Percentiles rank a stretch among this genome's conserved stretches.
Conservation (phyloP, 2,113 vertebrate species). For the Antechinus stuartii region DNA sequence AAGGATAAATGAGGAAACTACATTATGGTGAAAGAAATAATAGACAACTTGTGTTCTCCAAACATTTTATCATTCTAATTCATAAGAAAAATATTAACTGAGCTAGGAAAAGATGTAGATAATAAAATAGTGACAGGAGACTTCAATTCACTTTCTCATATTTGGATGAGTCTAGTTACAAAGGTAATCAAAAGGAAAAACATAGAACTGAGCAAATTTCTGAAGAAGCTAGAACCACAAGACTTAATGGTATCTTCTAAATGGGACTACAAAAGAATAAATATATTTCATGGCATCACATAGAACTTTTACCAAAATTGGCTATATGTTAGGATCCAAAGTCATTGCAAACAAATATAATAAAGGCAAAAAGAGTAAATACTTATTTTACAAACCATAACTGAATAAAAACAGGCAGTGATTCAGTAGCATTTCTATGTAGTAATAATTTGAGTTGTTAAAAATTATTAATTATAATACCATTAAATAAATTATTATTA, state of each 20-base stretch:
- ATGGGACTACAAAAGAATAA: neutral
- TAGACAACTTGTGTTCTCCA: neutral
- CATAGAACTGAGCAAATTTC: neutral
- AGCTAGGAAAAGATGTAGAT: neutral
- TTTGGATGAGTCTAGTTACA: neutral
- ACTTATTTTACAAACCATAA: neutral
- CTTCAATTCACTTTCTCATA: neutral
- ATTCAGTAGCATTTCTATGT: neutral
- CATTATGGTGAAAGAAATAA: neutral
- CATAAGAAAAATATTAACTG: neutral
- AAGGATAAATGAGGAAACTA: neutral
- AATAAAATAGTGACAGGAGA: neutral
- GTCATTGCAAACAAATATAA: neutral
- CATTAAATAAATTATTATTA: too few relatives aligned
- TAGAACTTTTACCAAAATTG: neutral
- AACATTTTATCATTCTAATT: neutral
- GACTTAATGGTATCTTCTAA: neutral
- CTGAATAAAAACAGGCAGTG: neutral
- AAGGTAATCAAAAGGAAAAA: neutral
- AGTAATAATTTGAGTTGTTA: neutral
- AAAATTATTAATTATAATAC: too few relatives aligned
- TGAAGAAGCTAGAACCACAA: neutral
- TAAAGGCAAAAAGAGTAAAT: neutral
- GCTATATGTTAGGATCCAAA: neutral
- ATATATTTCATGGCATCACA: neutral